Base-by-base conservation (phyloP, 2,113 vertebrate genomes). In the Sphyrna mokarran region DNA sequence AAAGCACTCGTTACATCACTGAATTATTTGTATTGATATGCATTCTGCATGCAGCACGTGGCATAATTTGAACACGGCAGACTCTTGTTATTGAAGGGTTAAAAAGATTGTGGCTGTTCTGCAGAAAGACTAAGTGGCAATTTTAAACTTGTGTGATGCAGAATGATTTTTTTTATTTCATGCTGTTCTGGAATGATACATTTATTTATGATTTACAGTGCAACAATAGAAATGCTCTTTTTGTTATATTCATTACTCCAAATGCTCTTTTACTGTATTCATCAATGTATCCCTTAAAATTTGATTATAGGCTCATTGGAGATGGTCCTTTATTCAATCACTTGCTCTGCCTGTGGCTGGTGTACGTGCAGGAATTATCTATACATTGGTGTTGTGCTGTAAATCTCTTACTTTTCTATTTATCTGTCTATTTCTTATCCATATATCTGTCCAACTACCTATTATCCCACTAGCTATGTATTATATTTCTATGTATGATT, bases 361-460 rank as follows among this genome's bases (percentile, higher is more conserved):
- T 66, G n/a, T 68, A 66, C 3, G 9, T 94, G n/a, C 66, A 23
- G 61, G 29, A 14, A 66, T 70, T 95, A 95, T 95, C 93, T 26
- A 72, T 72, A 72, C 63, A 40, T 70, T 48, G 68, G 40, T 33
- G 43, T 43, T 26, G 70, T 43, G 68, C 37, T 48, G 68, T 72
- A 70, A 95, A 29, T 95, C 91, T 93, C 66, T 94, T 95, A 95
- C 23, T 95, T 72, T 95, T 29, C 61, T 66, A n/a, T 37, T 40
- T 40, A 29, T 95, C 23, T 29, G 23, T 58, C 48, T 89, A 89
- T 29, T 89, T 66, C 66, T 16, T 5, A 90, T 90, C 54, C 37
- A 37, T 66, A 72, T 95, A 95, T 70, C 66, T 93, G 33, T 93
- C 61, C 43, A 61, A 95, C 20, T 26, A 48, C 68, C 23, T 10